These are phyloP conservation scores for Tympanuchus pallidicinctus DNA, from an alignment of 2,113 vertebrate species.

Conservation along the genomic window DNA sequence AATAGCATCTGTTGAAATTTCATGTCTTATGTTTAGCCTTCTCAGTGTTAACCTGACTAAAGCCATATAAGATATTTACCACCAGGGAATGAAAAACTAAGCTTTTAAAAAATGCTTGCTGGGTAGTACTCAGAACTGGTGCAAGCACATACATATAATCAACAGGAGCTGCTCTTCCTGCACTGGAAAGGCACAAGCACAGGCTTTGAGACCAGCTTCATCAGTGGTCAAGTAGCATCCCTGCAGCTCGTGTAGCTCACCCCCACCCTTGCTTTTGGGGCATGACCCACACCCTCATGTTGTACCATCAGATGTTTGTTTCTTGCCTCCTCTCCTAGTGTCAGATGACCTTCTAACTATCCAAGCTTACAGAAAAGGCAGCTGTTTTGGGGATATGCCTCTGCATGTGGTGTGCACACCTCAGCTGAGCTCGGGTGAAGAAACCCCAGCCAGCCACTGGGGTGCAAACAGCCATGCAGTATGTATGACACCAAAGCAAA, in stretches of 20 bases:
- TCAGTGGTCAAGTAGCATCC: accelerated
- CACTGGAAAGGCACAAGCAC: not conserved
- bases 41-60: accelerated
- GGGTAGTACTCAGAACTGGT: accelerated
- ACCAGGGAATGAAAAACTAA: not conserved
- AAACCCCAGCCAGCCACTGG: not conserved
- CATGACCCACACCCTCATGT: accelerated
- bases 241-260: not conserved
- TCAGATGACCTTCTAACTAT: not conserved
- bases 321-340: not conserved
- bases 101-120: no score
- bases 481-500: not conserved
- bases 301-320: accelerated
- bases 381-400: not conserved
- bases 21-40: not conserved
- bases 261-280: not conserved
- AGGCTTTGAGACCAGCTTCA: not conserved
- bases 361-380: not conserved
- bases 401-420: accelerated
- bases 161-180: not conserved
- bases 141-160: accelerated
- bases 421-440: accelerated
- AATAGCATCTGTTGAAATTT: not conserved
- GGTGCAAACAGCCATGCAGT: accelerated
- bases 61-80: not conserved